phyloP scores from a whole-genome alignment of 2,113 vertebrate species.

The Toxotes chatareus region DNA sequence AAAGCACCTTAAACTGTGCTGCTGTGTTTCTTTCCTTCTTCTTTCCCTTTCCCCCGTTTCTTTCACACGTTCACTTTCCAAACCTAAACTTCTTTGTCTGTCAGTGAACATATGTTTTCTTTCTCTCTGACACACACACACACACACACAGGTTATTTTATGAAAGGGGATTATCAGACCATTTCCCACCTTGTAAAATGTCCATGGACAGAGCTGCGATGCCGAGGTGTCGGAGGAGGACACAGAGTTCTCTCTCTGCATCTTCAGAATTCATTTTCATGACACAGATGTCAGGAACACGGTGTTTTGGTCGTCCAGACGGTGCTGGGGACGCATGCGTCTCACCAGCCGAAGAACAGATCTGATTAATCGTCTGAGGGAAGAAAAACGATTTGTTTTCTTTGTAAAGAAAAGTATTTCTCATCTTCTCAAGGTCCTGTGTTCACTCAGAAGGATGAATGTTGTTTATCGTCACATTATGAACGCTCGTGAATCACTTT shows the following conservation, averaged over 20 bases:
- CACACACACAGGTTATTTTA: too few species aligned
- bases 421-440: not conserved
- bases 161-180: constrained; percentile 22
- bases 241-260: not conserved
- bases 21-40: too few species aligned
- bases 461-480: not conserved
- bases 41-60: too few species aligned
- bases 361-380: not conserved
- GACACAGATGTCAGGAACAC: not conserved
- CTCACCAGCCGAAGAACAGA: not conserved
- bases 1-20: too few species aligned
- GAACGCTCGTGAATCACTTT: not conserved
- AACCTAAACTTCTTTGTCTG: not conserved
- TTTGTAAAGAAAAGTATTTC: not conserved
- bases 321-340: not conserved
- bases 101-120: not conserved
- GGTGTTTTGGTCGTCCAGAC: not conserved
- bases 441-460: not conserved
- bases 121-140: not conserved
- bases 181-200: constrained; percentile 27
- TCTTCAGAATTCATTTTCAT: not conserved
- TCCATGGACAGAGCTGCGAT: constrained; percentile 11
- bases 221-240: not conserved
- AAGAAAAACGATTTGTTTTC: too few species aligned
- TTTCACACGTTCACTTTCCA: too few species aligned